Conservation (phyloP, 2,113 vertebrate species). For the Ellobius talpinus region DNA sequence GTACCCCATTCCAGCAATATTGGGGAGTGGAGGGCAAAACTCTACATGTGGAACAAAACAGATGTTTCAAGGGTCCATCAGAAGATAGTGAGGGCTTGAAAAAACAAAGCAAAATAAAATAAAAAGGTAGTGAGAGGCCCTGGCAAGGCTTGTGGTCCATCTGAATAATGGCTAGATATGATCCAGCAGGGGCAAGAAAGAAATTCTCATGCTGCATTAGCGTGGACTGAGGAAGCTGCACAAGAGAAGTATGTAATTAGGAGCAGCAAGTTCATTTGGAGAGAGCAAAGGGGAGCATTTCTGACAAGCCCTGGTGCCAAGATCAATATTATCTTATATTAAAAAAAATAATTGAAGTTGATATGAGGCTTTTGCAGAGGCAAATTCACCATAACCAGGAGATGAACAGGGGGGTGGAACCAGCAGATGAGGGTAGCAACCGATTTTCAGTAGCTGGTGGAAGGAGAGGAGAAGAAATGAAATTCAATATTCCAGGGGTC, state of each 20-base stretch:
- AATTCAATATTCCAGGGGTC: conserved; percentile 66
- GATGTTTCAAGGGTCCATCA: neutral
- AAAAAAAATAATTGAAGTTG: conserved; percentile 57
- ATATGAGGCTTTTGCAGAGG: conserved; percentile 49
- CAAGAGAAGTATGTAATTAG: conserved; percentile 23
- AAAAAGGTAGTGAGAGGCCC: neutral
- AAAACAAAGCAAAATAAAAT: no score
- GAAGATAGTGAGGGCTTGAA: neutral
- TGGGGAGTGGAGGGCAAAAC: neutral
- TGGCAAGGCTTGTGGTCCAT: neutral
- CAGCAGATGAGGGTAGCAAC: neutral
- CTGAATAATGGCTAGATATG: neutral
- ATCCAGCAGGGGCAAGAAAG: neutral
- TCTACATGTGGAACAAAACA: neutral
- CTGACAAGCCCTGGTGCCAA: conserved; percentile 45
- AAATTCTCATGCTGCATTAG: neutral
- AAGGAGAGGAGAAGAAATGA: conserved; percentile 55
- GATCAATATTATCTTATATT: conserved; percentile 64
- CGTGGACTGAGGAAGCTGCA: neutral
- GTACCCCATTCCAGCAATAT: neutral
- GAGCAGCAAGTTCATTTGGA: neutral
- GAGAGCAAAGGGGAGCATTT: neutral
- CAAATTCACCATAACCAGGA: conserved; percentile 62
- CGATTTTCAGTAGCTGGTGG: conserved; percentile 47
- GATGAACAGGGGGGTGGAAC: neutral